Conservation (phyloP, 2,797 vertebrate species). For the Phaenicophaeus curvirostris region DNA sequence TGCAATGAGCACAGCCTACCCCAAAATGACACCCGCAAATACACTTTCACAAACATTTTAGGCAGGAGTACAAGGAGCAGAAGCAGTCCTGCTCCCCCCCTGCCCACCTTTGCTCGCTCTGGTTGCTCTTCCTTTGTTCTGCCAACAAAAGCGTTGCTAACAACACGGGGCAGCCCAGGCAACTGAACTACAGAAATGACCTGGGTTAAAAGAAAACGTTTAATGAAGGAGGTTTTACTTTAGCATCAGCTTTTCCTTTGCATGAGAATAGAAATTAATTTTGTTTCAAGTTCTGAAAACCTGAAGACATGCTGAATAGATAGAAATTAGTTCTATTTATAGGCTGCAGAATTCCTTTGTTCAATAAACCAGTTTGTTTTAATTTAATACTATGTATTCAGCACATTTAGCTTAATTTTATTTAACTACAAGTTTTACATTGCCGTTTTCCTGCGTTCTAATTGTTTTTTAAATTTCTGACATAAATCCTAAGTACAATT, state of each 20-base stretch:
- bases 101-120: not conserved
- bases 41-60: not conserved
- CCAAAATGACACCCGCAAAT: not conserved
- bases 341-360: slow-evolving; percentile 23
- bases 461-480: slow-evolving; percentile 4
- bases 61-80: not conserved
- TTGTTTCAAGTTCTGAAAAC: slow-evolving; percentile 16
- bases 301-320: slow-evolving; percentile 28
- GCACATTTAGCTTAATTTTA: slow-evolving; percentile 34
- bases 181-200: not conserved
- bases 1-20: not conserved
- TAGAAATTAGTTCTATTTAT: slow-evolving; percentile 40
- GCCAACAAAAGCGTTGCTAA: not conserved
- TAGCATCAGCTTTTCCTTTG: not conserved
- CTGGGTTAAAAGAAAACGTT: not conserved
- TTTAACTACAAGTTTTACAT: not conserved
- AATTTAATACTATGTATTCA: slow-evolving; percentile 42
- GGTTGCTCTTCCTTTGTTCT: not conserved
- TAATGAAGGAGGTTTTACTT: not conserved
- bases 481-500: not conserved
- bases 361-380: slow-evolving; percentile 33
- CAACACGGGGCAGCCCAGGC: not conserved
- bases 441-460: not conserved
- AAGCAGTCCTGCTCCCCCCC: not conserved
- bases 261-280: slow-evolving; percentile 6